phyloP scores from a whole-genome alignment of 2,113 vertebrate genomes.

The Psittacus erithacus region DNA sequence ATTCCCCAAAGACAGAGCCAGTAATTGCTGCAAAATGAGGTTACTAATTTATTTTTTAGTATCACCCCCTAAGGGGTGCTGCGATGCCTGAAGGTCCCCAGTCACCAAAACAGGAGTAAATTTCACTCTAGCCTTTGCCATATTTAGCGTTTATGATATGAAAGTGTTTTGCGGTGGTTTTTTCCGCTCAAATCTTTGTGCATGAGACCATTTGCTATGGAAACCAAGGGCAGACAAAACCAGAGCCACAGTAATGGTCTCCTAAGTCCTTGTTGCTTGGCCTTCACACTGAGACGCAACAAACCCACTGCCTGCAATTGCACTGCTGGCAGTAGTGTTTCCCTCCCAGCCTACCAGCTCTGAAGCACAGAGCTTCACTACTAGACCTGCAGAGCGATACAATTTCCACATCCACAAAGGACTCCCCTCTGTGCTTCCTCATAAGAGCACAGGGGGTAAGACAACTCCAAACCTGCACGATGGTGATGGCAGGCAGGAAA shows the following conservation, averaged over 20 bases:
- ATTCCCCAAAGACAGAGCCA: neutral
- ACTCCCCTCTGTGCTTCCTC: neutral
- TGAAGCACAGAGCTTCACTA: neutral
- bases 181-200: neutral
- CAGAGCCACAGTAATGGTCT: neutral
- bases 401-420: neutral
- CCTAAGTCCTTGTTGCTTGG: neutral
- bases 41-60: conserved; percentile 17
- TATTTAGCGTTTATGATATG: neutral
- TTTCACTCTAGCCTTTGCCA: neutral
- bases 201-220: neutral
- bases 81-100: neutral
- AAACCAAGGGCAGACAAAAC: neutral
- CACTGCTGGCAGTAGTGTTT: neutral
- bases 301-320: neutral
- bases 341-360: neutral
- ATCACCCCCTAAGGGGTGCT: neutral
- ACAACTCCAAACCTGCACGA: neutral
- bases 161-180: neutral
- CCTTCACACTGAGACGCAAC: neutral
- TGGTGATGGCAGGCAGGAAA: neutral
- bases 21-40: neutral
- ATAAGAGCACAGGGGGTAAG: neutral
- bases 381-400: neutral
- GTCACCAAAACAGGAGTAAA: neutral